A percentile compares a stretch with the other conserved stretches of the same genome.
Evolutionary conservation across 2,113 vertebrate species (phyloP).

Genomic region (Rhombomys opimus): DNA sequence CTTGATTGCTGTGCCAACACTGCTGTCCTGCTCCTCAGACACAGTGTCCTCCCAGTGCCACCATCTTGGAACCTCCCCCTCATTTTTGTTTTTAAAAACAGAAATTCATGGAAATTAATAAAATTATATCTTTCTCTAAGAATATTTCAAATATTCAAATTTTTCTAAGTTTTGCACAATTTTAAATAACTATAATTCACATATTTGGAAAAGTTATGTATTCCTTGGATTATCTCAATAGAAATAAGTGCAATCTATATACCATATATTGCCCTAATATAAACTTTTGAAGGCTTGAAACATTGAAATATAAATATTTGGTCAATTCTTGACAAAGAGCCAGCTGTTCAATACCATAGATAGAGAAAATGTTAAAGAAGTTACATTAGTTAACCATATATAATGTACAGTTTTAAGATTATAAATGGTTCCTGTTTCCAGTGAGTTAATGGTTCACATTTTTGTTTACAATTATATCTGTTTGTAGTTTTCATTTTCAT

Average conservation of each 20-base stretch:
- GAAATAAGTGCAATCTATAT: neutral
- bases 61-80: too few species aligned
- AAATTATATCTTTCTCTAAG: neutral
- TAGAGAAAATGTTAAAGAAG: neutral
- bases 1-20: too few species aligned
- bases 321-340: neutral
- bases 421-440: conserved; percentile 12
- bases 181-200: neutral
- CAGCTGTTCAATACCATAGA: neutral
- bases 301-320: neutral
- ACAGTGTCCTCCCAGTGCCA: too few species aligned
- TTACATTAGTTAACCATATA: neutral
- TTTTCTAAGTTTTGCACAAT: neutral
- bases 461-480: conserved; percentile 32
- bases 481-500: conserved; percentile 15
- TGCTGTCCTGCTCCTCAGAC: too few species aligned
- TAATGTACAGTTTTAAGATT: neutral
- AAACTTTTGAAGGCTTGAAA: neutral
- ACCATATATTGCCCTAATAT: neutral
- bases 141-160: neutral
- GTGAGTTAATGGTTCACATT: neutral
- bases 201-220: neutral
- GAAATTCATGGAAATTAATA: neutral
- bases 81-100: neutral
- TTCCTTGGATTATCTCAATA: neutral